Evolutionary conservation across 2,888 invertebrate species (phyloP), one percentile per base, ranked within the genome.

Genomic region (Lasioglossum leucozonium): DNA sequence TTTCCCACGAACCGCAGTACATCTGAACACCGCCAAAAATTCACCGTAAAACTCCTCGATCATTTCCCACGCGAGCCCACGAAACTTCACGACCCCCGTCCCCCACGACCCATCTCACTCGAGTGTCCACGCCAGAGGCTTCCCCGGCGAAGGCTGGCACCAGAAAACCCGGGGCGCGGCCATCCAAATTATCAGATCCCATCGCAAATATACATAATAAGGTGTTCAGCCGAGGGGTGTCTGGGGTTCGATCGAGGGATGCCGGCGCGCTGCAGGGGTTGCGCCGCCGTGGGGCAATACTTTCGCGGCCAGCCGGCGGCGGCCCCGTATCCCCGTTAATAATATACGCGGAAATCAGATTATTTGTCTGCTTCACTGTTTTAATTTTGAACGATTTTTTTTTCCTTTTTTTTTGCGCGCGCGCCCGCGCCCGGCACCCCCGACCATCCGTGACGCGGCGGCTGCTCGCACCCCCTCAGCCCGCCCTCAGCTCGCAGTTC

Each of bases 271-370:
- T 40, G 26, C 22, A 62, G 26, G 72, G 77, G 71, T 44, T 72
- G 74, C 73, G 88, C 65, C 72, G 91, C 93, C 93, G 92, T 92
- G 91, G 93, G 93, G 91, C 93, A 92, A 94, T 94, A 93, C 92
- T 93, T 72, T 18, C 62, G 8, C 72, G 16, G n/a, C 58, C 73
- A 13, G 34, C 30, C 0, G 72, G 62, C 76, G 34, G 86, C 87
- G 81, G 79, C 87, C 79, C 82, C 90, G 89, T 91, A 91, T 91
- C 92, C 90, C 91, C 93, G 92, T 93, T 94, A 94, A 94, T 94
- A 94, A 94, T 94, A 93, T 93, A 94, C 93, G 93, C 91, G 92
- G 91, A 93, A 94, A 94, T 94, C 94, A 94, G 94, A 94, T 94
- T 94, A 94, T 94, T 94, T 94, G 94, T 94, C 93, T 93, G 91